Percentiles rank a stretch among this genome's conserved stretches.
phyloP scores from a whole-genome alignment of 1,140 invertebrate species.

The Lepidotrigona ventralis region DNA sequence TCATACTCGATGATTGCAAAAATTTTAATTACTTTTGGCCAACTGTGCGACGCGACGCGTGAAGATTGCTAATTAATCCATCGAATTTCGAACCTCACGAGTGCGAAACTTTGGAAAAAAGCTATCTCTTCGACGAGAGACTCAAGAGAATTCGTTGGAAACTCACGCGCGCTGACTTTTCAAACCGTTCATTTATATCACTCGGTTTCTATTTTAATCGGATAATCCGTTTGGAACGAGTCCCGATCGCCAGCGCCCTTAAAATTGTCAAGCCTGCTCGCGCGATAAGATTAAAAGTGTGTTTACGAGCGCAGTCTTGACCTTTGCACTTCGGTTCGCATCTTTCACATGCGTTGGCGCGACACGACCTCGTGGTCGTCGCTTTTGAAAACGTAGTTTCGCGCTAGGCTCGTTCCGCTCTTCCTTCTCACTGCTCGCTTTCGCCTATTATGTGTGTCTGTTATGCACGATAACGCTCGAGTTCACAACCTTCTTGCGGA shows the following conservation, averaged over 20 bases:
- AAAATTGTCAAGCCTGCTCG: conserved; percentile 27
- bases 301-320: conserved; percentile 57
- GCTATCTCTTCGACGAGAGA: too few relatives aligned
- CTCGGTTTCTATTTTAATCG: conserved; percentile 45
- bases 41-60: too few relatives aligned
- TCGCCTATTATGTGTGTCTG: neutral
- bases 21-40: too few relatives aligned
- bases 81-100: too few relatives aligned
- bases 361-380: neutral
- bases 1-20: too few relatives aligned
- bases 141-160: neutral
- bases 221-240: conserved; percentile 23
- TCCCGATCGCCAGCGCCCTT: conserved; percentile 25
- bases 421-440: too few relatives aligned
- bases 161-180: neutral
- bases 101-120: too few relatives aligned
- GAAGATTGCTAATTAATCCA: too few relatives aligned
- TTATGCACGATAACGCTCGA: neutral
- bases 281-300: conserved; percentile 64
- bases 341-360: neutral
- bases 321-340: conserved; percentile 17
- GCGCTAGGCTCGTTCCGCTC: neutral
- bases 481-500: too few relatives aligned
- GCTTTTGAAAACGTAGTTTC: neutral
- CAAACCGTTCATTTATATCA: conserved; percentile 25